A percentile compares a stretch with the other conserved stretches of the same genome.
phyloP scores from a whole-genome alignment of 2,888 invertebrate genomes.

The Capitulum mitella region DNA sequence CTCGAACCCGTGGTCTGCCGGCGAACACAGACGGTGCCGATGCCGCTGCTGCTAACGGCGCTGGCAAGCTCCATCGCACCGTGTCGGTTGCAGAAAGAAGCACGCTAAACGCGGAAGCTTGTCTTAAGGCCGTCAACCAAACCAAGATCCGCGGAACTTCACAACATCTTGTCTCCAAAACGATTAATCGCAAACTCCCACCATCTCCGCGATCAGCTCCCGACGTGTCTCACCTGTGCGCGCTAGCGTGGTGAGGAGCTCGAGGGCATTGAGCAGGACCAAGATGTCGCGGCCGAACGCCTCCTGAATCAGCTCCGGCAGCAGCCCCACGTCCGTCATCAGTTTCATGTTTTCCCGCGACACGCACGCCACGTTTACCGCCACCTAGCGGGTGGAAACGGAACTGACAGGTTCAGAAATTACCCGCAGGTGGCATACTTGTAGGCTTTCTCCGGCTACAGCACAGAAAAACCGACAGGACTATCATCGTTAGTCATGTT shows the following conservation, averaged over 20 bases:
- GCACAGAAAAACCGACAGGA: no score
- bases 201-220: no score
- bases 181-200: no score
- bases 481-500: no score
- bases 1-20: constrained; percentile 10
- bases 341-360: constrained; percentile 3
- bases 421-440: background rate
- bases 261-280: constrained; percentile 69
- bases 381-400: background rate
- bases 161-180: no score
- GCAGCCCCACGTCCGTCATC: background rate
- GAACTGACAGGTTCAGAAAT: background rate
- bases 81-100: no score
- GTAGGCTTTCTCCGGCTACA: background rate
- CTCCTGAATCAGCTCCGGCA: constrained; percentile 53
- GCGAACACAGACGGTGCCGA: background rate
- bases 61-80: no score
- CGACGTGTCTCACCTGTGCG: background rate
- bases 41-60: no score
- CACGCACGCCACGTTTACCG: background rate
- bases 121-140: no score
- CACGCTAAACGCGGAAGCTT: no score
- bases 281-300: constrained; percentile 64
- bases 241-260: constrained; percentile 65
- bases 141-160: no score